Conservation (phyloP, 2,797 vertebrate genomes). For the Poeciliopsis infans region DNA sequence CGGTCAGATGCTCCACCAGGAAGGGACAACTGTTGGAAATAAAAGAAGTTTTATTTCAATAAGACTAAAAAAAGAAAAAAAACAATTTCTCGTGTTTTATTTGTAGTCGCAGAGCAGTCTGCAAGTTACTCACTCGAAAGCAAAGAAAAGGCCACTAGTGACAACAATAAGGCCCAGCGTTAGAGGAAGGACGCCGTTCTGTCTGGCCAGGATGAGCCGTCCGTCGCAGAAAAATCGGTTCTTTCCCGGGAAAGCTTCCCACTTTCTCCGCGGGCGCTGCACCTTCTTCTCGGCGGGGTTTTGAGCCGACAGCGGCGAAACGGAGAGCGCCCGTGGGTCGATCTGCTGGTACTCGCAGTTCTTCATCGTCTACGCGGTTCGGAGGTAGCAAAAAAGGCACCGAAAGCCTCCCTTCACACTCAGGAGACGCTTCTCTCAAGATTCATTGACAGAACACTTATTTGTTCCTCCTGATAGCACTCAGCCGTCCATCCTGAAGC, state of each 20-base stretch:
- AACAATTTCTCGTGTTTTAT: not conserved
- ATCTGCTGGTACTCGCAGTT: constrained; percentile 95
- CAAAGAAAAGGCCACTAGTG: constrained; percentile 94
- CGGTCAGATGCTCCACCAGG: constrained; percentile 88
- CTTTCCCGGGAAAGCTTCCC: constrained; percentile 93
- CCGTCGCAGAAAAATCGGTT: constrained; percentile 94
- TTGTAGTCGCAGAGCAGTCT: not conserved
- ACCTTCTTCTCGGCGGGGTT: constrained; percentile 56
- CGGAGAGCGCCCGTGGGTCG: constrained; percentile 82
- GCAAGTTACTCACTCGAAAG: constrained; percentile 90
- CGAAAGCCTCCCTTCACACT: constrained; percentile 7
- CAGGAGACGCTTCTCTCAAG: constrained; percentile 18
- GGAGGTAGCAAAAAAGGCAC: constrained; percentile 57
- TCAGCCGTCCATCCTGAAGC: constrained; percentile 59
- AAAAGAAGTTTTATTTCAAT: not conserved
- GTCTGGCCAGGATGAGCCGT: constrained; percentile 88
- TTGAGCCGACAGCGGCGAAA: constrained; percentile 64
- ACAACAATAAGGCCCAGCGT: constrained; percentile 92
- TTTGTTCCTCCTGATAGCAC: constrained; percentile 5
- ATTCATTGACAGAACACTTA: constrained; percentile 28
- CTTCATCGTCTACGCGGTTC: constrained; percentile 80
- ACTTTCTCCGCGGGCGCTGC: constrained; percentile 83
- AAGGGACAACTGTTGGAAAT: constrained; percentile 88
- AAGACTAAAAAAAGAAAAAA: not conserved
- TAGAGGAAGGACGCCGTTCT: constrained; percentile 90